Percentiles rank a stretch among this genome's conserved stretches.
These are phyloP conservation scores for Pteronotus mesoamericanus DNA, from an alignment of 2,797 vertebrate genomes.

Conservation along the genomic window DNA sequence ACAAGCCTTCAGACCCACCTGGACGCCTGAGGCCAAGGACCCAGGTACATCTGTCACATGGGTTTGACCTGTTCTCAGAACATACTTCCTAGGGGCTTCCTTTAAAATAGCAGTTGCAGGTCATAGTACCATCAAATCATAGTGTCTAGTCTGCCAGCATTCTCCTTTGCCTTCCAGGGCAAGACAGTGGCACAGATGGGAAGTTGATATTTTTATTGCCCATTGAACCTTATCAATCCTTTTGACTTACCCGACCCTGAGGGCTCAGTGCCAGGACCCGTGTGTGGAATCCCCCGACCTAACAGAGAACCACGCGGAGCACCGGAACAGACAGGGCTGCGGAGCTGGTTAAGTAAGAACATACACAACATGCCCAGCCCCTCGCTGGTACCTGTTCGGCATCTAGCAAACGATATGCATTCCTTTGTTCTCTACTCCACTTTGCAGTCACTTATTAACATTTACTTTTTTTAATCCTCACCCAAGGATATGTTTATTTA, in stretches of 20 bases:
- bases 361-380: not conserved
- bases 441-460: not conserved
- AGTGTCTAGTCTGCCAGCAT: not conserved
- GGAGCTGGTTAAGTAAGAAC: not conserved
- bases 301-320: not conserved
- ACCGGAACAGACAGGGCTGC: not conserved
- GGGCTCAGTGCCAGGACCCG: not conserved
- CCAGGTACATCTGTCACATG: not conserved
- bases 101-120: not conserved
- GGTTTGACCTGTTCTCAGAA: not conserved
- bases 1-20: not conserved
- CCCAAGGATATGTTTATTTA: not conserved
- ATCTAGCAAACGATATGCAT: not conserved
- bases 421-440: not conserved
- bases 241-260: not conserved
- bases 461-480: not conserved
- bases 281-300: accelerated
- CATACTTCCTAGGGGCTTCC: not conserved
- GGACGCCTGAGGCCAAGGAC: not conserved
- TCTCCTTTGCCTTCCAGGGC: not conserved
- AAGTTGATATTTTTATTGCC: not conserved
- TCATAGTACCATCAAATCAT: not conserved
- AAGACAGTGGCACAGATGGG: not conserved
- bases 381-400: no score
- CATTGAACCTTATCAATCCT: not conserved